Evolutionary conservation across 2,113 vertebrate species (phyloP).

Genomic region (Limnothrissa miodon): DNA sequence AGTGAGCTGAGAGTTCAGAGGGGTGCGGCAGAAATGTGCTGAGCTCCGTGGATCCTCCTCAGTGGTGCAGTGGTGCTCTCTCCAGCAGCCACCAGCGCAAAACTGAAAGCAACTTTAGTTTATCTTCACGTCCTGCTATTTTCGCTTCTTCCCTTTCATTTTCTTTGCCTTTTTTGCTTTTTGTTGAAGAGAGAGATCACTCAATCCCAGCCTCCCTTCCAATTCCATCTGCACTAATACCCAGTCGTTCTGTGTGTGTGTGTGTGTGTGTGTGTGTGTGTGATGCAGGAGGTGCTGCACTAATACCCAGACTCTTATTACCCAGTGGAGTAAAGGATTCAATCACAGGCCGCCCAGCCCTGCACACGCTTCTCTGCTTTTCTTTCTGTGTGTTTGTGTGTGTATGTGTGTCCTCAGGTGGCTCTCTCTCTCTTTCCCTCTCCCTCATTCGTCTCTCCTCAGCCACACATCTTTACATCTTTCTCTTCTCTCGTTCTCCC

Average conservation of each 20-base stretch:
- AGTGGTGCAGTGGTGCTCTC: background rate
- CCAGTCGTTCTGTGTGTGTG: too few relatives aligned
- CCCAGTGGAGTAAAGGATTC: background rate
- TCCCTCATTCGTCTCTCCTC: too few relatives aligned
- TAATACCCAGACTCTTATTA: background rate
- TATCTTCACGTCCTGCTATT: background rate
- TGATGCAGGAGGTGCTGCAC: too few relatives aligned
- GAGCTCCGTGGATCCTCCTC: background rate
- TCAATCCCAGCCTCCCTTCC: background rate
- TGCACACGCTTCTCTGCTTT: background rate
- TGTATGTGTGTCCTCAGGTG: background rate
- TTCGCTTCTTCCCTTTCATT: background rate
- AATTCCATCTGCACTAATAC: background rate
- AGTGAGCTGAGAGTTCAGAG: background rate
- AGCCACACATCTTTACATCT: background rate
- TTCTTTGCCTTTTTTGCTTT: background rate
- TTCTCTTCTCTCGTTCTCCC: too few relatives aligned
- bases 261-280: too few relatives aligned
- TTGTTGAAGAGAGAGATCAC: background rate
- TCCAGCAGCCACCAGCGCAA: background rate
- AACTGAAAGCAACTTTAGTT: background rate
- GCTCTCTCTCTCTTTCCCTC: background rate
- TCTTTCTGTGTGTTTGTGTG: background rate
- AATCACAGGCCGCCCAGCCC: background rate
- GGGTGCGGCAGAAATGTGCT: constrained; percentile 3